phyloP scores from a whole-genome alignment of 2,113 vertebrate genomes.

The Uropsilus gracilis region DNA sequence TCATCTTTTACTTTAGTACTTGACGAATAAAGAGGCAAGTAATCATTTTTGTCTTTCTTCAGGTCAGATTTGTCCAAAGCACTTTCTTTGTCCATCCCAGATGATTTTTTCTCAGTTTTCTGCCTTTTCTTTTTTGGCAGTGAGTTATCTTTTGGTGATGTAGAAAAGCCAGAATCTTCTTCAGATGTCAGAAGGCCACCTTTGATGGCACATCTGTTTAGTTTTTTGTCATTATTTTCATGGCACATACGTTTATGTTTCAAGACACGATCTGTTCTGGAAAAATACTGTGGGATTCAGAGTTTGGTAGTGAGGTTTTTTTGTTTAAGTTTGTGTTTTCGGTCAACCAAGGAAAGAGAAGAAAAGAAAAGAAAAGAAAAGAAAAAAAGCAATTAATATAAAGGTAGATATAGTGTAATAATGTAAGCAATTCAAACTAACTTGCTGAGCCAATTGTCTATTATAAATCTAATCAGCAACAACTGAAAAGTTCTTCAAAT shows the following conservation, averaged over 20 bases:
- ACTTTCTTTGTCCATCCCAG: conserved; percentile 84
- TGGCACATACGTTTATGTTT: conserved; percentile 99
- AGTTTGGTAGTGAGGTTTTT: conserved; percentile 52
- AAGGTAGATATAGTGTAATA: conserved; percentile 23
- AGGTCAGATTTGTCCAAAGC: conserved; percentile 89
- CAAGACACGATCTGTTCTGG: conserved; percentile 97
- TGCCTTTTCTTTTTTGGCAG: conserved; percentile 98
- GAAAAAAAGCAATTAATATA: conserved; percentile 67
- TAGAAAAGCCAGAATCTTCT: conserved; percentile 88
- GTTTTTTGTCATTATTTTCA: conserved; percentile 95
- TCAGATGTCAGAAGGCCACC: conserved; percentile 89
- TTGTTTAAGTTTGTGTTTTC: conserved; percentile 56
- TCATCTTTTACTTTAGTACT: conserved; percentile 98
- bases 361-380: conserved; percentile 41
- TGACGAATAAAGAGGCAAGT: conserved; percentile 92
- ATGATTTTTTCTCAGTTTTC: conserved; percentile 92
- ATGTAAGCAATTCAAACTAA: conserved; percentile 54
- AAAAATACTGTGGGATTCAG: conserved; percentile 92
- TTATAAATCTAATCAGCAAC: conserved; percentile 12
- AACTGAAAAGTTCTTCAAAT: conserved; percentile 25
- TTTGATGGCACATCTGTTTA: conserved; percentile 92
- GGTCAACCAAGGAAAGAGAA: conserved; percentile 68
- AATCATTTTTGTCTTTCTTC: conserved; percentile 91
- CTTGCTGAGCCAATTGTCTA: conserved; percentile 27
- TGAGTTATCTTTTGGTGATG: conserved; percentile 92